Base-by-base conservation (phyloP, 2,888 invertebrate species). In the Tetramorium bicarinatum region DNA sequence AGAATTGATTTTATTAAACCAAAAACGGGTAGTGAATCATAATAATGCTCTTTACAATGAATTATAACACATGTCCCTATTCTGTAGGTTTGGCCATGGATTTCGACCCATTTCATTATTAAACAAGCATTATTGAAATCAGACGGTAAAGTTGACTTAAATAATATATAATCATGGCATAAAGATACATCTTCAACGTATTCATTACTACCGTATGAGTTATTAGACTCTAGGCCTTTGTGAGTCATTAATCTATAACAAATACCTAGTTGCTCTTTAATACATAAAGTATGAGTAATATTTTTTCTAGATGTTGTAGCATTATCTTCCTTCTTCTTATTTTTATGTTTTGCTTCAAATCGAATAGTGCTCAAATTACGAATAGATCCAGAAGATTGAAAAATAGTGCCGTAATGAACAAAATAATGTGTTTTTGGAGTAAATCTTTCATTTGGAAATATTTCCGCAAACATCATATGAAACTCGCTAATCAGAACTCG, bases 351-450 rank as follows among this genome's bases (percentile, higher is more conserved):
- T 21, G 76, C 59, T 49, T 76, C 49, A 3, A 61, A 76, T 8
- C 49, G 9, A 59, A 76, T 76, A 1, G 76, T 61, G 18, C 76
- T 61, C 29, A 76, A 61, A 49, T 84, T 74, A n/a, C 49, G 21
- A 44, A 84, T 49, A 56, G 75, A 69, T 52, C 84, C 84, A 25
- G 59, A 56, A 59, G 38, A 56, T 41, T 82, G 47, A 59, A 75
- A 74, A 21, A 84, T 67, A 41, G 74, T 64, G 0, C 62, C 62
- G 15, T 82, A 82, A 75, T 84, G 75, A 41, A 69, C n/a, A 74
- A 84, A 82, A 64, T 67, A 41, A 34, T 82, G 75, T 29, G 82
- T 47, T 75, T 82, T 82, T 25, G 66, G 84, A 66, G 74, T 84
- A 59, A 82, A 79, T 54, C 38, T 79, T 41, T 80, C n/a, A 69